Evolutionary conservation across 2,113 vertebrate species (phyloP).

Genomic region (Mirza zaza): DNA sequence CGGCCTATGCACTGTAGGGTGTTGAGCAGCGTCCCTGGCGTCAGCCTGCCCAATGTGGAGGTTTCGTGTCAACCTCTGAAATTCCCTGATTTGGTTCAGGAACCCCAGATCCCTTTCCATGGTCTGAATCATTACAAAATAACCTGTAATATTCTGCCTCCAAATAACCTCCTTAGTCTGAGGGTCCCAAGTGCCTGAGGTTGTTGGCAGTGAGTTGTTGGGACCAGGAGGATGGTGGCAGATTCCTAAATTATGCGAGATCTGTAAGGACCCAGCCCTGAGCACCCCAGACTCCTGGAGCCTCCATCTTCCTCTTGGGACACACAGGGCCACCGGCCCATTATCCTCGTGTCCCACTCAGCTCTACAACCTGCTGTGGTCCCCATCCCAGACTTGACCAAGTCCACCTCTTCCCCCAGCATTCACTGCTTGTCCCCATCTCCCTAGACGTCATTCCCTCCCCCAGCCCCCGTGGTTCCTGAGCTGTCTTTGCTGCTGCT

Average conservation of each 20-base stretch:
- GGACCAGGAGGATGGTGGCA: too few species aligned
- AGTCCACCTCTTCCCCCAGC: not conserved
- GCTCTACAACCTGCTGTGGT: rapidly evolving
- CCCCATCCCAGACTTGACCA: not conserved
- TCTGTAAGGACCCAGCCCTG: not conserved
- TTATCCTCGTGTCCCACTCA: not conserved
- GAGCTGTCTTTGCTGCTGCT: not conserved
- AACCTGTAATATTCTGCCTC: not conserved
- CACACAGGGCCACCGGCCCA: too few species aligned
- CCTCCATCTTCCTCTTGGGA: not conserved
- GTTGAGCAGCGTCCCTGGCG: not conserved
- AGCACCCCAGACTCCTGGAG: not conserved
- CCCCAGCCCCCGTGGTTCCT: rapidly evolving
- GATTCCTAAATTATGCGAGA: not conserved
- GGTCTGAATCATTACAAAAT: not conserved
- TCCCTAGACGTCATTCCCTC: not conserved
- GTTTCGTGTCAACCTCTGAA: not conserved
- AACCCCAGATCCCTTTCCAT: not conserved
- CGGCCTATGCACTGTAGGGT: not conserved
- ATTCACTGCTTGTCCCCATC: not conserved
- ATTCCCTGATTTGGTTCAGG: not conserved
- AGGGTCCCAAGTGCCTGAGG: not conserved
- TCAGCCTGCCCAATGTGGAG: not conserved
- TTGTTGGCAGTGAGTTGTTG: not conserved
- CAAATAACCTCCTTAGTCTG: not conserved